Conservation (phyloP, 2,113 vertebrate genomes). For the Podarcis raffonei region DNA sequence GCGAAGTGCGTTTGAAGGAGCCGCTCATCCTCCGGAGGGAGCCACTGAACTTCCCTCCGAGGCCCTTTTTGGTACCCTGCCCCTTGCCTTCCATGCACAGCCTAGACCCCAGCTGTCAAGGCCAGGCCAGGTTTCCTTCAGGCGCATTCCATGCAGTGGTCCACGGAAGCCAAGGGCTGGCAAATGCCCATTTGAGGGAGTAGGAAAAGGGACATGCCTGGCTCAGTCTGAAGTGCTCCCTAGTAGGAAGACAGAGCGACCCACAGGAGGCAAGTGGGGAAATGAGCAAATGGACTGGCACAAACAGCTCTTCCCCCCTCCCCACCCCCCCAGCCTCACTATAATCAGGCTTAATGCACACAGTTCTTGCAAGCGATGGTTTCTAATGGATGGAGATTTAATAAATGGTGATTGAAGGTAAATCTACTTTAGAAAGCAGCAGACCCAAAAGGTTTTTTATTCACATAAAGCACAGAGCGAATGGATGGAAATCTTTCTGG, state of each 20-base stretch:
- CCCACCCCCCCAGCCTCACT: conserved; percentile 76
- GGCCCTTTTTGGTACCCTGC: conserved; percentile 59
- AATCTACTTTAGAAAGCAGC: conserved; percentile 92
- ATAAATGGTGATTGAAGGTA: conserved; percentile 98
- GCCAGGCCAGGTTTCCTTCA: conserved; percentile 43
- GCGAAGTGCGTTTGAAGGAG: conserved; percentile 86
- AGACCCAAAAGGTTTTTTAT: conserved; percentile 79
- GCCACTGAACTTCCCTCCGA: conserved; percentile 56
- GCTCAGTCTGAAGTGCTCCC: conserved; percentile 34
- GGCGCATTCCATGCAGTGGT: neutral
- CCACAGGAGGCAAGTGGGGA: conserved; percentile 71
- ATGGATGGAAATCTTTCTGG: conserved; percentile 69
- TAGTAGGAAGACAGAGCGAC: conserved; percentile 57
- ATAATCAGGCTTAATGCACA: conserved; percentile 96
- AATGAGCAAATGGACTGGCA: conserved; percentile 75
- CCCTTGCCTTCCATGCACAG: conserved; percentile 71
- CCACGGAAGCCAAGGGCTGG: conserved; percentile 19
- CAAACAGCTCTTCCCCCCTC: conserved; percentile 65
- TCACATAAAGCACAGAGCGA: conserved; percentile 67
- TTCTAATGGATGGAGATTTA: conserved; percentile 96
- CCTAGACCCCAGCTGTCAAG: conserved; percentile 38
- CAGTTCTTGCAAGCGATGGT: conserved; percentile 82
- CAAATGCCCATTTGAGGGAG: conserved; percentile 30
- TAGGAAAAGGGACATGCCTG: conserved; percentile 25
- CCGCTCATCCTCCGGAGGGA: conserved; percentile 79